Evolutionary conservation across 2,113 vertebrate species (phyloP).

Genomic region (Gnathonemus longibarbis): DNA sequence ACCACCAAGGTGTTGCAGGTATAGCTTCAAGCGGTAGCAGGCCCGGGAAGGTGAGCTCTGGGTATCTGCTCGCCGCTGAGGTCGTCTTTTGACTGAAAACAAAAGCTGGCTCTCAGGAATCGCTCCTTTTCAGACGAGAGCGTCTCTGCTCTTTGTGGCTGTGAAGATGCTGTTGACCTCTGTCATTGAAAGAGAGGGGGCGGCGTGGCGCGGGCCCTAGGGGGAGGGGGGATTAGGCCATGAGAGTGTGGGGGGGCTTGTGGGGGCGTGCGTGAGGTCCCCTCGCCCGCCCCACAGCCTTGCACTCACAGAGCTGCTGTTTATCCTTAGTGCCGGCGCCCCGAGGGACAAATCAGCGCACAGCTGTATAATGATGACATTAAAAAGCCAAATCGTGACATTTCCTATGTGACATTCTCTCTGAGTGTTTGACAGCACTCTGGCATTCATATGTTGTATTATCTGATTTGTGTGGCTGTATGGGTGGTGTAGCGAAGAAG

Average conservation of each 20-base stretch:
- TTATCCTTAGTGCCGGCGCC: neutral
- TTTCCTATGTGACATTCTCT: constrained; percentile 9
- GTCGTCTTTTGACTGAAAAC: neutral
- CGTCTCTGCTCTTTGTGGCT: neutral
- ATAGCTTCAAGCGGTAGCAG: neutral
- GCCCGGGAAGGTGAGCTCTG: neutral
- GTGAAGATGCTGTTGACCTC: neutral
- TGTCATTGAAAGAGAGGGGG: neutral
- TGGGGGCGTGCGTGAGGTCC: neutral
- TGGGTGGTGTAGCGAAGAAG: neutral
- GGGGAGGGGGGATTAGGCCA: neutral
- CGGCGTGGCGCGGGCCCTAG: neutral
- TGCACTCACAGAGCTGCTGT: neutral
- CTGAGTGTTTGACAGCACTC: neutral
- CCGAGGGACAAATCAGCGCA: neutral
- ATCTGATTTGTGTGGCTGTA: neutral
- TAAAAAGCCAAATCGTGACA: constrained; percentile 15
- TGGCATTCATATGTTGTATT: neutral
- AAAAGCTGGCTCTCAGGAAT: neutral
- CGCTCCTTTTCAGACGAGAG: neutral
- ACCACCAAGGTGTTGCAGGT: too few relatives aligned
- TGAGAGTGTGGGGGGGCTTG: neutral
- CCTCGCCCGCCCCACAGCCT: neutral
- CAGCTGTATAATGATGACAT: constrained; percentile 12
- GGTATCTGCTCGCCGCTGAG: neutral